Conservation (phyloP, 2,888 invertebrate species). For the Abrostola tripartita region DNA sequence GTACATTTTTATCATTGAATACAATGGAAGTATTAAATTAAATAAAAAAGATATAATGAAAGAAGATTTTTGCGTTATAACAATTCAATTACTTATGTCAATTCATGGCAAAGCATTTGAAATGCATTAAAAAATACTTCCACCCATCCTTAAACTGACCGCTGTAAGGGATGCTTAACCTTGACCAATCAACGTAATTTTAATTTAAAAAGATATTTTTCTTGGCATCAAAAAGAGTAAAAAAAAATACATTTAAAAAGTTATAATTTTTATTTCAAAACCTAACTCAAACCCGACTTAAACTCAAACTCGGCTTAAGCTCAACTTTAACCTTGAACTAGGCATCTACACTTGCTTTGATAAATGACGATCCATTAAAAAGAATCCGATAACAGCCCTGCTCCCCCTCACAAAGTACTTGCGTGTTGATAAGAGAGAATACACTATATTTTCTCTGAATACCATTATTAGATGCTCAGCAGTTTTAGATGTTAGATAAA, state of each 20-base stretch:
- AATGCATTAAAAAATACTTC: too few relatives aligned
- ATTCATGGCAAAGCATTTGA: too few relatives aligned
- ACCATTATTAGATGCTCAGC: slow-evolving; percentile 10
- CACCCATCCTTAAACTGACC: too few relatives aligned
- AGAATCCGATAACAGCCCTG: background rate
- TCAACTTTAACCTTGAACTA: background rate
- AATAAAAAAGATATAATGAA: background rate
- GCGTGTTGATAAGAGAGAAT: slow-evolving; percentile 28
- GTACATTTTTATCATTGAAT: background rate
- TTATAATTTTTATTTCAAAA: too few relatives aligned
- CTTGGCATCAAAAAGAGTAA: too few relatives aligned
- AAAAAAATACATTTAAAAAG: too few relatives aligned
- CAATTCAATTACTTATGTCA: background rate
- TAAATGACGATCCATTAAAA: background rate
- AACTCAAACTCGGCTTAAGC: too few relatives aligned
- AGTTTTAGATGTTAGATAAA: slow-evolving; percentile 34
- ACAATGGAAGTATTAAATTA: background rate
- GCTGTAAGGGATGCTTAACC: too few relatives aligned
- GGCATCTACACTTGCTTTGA: background rate
- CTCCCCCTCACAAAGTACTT: slow-evolving; percentile 9
- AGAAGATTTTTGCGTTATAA: background rate
- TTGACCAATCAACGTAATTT: too few relatives aligned
- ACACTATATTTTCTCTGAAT: slow-evolving; percentile 17
- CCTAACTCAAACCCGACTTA: too few relatives aligned
- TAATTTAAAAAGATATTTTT: too few relatives aligned